Conservation (phyloP, 2,888 invertebrate genomes). For the Leucophenga montana region DNA sequence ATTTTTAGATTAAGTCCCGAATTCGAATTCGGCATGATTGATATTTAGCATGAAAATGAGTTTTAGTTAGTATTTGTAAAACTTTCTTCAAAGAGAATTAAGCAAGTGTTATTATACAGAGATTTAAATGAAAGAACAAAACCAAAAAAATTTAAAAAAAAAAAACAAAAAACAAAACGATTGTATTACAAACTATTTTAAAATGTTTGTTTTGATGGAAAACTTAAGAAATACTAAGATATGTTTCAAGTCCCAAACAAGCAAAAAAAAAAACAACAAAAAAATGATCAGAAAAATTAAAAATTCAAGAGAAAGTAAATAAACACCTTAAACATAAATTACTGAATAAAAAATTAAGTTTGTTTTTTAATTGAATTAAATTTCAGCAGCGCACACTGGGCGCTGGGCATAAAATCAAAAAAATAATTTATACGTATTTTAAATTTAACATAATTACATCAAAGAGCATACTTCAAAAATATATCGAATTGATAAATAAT, state of each 20-base stretch:
- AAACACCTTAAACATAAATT: conserved; percentile 42
- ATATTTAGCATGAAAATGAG: too few relatives aligned
- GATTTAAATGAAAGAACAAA: too few relatives aligned
- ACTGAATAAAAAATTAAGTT: conserved; percentile 51
- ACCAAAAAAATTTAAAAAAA: not conserved
- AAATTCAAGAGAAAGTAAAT: not conserved
- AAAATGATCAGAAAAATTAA: conserved; percentile 10
- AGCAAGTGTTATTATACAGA: too few relatives aligned
- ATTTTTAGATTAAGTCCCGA: too few relatives aligned
- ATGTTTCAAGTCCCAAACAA: conserved; percentile 4
- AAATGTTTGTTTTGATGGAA: conserved; percentile 36
- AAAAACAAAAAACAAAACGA: not conserved
- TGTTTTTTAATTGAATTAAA: not conserved
- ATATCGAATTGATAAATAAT: too few relatives aligned
- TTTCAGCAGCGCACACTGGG: too few relatives aligned
- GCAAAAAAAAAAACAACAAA: conserved; percentile 4
- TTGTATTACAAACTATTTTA: conserved; percentile 35
- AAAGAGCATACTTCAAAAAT: too few relatives aligned
- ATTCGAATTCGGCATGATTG: too few relatives aligned
- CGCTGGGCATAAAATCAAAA: too few relatives aligned
- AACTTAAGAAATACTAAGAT: conserved; percentile 28
- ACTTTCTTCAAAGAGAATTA: not conserved
- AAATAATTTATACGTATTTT: too few relatives aligned
- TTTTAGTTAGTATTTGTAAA: conserved; percentile 1
- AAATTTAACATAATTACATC: too few relatives aligned